A percentile compares a stretch with the other conserved stretches of the same genome.
phyloP scores from a whole-genome alignment of 2,113 vertebrate genomes.

The Cochlearius cochlearius region DNA sequence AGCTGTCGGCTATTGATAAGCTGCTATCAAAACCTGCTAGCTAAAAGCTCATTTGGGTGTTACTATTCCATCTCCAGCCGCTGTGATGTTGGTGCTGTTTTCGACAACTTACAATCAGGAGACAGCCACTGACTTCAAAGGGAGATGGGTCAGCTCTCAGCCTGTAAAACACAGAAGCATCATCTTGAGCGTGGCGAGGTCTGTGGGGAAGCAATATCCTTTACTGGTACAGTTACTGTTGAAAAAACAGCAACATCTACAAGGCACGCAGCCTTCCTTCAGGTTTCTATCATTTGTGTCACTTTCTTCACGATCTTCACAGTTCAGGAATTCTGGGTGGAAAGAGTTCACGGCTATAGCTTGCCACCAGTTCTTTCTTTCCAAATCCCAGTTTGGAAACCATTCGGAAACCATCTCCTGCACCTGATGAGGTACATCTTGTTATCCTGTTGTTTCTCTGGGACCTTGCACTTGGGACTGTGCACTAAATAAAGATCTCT shows the following conservation, averaged over 20 bases:
- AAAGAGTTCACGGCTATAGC: not conserved
- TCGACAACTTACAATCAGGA: not conserved
- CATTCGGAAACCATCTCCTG: not conserved
- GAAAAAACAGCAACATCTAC: not conserved
- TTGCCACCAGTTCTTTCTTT: not conserved
- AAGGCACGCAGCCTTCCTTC: not conserved
- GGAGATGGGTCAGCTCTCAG: not conserved
- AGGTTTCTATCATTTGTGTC: not conserved
- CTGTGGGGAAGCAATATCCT: not conserved
- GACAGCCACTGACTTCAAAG: not conserved
- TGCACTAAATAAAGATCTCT: not conserved
- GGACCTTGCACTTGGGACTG: not conserved
- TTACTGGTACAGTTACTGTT: not conserved
- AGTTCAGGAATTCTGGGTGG: not conserved
- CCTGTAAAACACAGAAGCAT: not conserved
- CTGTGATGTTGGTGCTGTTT: not conserved
- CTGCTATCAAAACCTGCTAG: not conserved
- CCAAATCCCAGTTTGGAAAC: not conserved
- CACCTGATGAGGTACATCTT: not conserved
- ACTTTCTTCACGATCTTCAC: not conserved
- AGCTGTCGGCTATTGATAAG: not conserved
- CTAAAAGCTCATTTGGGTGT: not conserved
- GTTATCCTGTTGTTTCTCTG: not conserved
- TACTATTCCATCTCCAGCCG: not conserved
- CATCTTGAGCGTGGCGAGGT: rapidly evolving